Percentiles rank a stretch among this genome's conserved stretches.
phyloP scores from a whole-genome alignment of 1,140 invertebrate species.

The Eumeta japonica region DNA sequence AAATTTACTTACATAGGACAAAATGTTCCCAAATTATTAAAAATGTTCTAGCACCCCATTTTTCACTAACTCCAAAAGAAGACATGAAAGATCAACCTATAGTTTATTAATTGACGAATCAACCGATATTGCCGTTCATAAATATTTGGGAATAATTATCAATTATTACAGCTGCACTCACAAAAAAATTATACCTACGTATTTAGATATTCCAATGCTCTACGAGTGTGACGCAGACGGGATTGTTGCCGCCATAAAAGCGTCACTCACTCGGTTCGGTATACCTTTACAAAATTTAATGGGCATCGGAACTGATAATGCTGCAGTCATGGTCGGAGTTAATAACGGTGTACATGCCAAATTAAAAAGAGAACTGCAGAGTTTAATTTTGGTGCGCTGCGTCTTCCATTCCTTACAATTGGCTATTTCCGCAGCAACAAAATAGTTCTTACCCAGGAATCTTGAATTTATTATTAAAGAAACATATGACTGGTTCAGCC shows the following conservation, averaged over 20 bases:
- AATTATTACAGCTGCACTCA: slow-evolving; percentile 24
- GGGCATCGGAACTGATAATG: slow-evolving; percentile 37
- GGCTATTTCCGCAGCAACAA: slow-evolving; percentile 15
- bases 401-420: slow-evolving; percentile 26
- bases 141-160: slow-evolving; percentile 25
- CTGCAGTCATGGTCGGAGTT: slow-evolving; percentile 31
- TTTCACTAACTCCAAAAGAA: slow-evolving; percentile 7
- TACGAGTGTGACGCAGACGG: slow-evolving; percentile 9
- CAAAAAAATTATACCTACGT: slow-evolving; percentile 17
- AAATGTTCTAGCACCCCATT: slow-evolving; percentile 9
- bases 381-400: slow-evolving; percentile 16
- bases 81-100: slow-evolving; percentile 9
- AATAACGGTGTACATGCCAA: slow-evolving; percentile 30
- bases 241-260: slow-evolving; percentile 8
- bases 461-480: slow-evolving; percentile 37
- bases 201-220: slow-evolving; percentile 15
- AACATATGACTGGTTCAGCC: slow-evolving; percentile 16
- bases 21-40: slow-evolving; percentile 8
- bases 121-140: slow-evolving; percentile 9
- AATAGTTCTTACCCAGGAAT: slow-evolving; percentile 24
- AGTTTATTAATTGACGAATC: slow-evolving; percentile 11
- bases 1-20: slow-evolving; percentile 8
- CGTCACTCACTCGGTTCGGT: slow-evolving; percentile 10
- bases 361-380: slow-evolving; percentile 15
- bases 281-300: slow-evolving; percentile 19